A percentile compares a stretch with the other conserved stretches of the same genome.
Conservation (phyloP, 2,797 vertebrate genomes). For the Pangasius macronema region DNA sequence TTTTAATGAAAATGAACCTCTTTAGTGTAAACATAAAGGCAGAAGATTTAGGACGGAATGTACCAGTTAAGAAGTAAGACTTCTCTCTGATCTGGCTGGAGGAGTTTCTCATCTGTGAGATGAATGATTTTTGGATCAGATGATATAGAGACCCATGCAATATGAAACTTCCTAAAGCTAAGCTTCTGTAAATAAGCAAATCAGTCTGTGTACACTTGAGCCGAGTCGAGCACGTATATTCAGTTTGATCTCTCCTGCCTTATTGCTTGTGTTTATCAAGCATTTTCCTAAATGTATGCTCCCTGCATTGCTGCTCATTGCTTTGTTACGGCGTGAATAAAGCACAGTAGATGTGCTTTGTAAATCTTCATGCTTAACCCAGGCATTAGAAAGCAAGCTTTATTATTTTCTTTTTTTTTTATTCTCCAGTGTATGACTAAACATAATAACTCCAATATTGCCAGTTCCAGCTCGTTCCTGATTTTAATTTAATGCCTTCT, state of each 20-base stretch:
- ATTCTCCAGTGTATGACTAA: background rate
- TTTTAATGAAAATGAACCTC: background rate
- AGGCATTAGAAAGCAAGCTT: background rate
- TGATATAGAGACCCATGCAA: background rate
- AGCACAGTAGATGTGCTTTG: background rate
- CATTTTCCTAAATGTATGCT: background rate
- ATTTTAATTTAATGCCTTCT: background rate
- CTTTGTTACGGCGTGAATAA: background rate
- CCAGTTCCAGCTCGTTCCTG: background rate
- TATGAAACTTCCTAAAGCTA: background rate
- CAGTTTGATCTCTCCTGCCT: background rate
- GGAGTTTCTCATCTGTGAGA: constrained; percentile 15
- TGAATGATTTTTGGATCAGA: background rate
- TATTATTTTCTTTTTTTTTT: background rate
- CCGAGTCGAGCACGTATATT: background rate
- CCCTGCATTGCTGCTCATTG: background rate
- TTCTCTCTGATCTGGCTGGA: background rate
- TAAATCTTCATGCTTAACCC: background rate
- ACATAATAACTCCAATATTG: background rate
- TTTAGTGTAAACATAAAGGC: background rate
- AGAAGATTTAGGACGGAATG: background rate
- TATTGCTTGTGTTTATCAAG: background rate
- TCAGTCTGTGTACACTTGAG: background rate
- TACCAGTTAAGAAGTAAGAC: background rate
- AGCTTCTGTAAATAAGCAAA: background rate